A percentile compares a stretch with the other conserved stretches of the same genome.
Conservation (phyloP, 2,797 vertebrate genomes). For the Oryzias dopingdopingensis region DNA sequence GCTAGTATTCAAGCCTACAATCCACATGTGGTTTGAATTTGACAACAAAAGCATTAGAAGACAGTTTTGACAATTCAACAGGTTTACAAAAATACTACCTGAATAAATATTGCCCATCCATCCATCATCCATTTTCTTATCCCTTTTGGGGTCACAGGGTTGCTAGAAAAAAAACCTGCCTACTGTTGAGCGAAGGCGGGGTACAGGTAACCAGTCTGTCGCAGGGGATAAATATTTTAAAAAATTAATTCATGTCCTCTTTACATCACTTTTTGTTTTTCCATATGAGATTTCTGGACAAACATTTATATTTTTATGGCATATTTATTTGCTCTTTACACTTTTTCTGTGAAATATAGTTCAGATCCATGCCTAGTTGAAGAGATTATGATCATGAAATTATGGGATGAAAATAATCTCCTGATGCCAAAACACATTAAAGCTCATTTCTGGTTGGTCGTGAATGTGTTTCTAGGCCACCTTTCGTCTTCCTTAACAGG, state of each 20-base stretch:
- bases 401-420: not conserved
- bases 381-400: too few species aligned
- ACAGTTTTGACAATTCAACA: not conserved
- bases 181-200: too few species aligned
- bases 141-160: too few species aligned
- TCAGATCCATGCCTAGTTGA: too few species aligned
- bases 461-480: slow-evolving; percentile 1
- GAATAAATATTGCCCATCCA: not conserved
- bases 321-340: not conserved
- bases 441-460: not conserved
- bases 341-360: not conserved
- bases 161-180: too few species aligned
- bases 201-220: too few species aligned
- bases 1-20: not conserved
- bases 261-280: too few species aligned
- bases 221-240: too few species aligned
- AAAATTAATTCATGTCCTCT: too few species aligned
- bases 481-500: slow-evolving; percentile 16
- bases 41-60: not conserved
- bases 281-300: too few species aligned
- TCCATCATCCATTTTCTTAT: too few species aligned
- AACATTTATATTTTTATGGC: not conserved
- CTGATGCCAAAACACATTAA: not conserved
- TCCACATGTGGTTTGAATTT: not conserved
- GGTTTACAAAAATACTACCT: not conserved